These are phyloP conservation scores for Tenthredo notha DNA, from an alignment of 2,888 invertebrate genomes.

Conservation along the genomic window DNA sequence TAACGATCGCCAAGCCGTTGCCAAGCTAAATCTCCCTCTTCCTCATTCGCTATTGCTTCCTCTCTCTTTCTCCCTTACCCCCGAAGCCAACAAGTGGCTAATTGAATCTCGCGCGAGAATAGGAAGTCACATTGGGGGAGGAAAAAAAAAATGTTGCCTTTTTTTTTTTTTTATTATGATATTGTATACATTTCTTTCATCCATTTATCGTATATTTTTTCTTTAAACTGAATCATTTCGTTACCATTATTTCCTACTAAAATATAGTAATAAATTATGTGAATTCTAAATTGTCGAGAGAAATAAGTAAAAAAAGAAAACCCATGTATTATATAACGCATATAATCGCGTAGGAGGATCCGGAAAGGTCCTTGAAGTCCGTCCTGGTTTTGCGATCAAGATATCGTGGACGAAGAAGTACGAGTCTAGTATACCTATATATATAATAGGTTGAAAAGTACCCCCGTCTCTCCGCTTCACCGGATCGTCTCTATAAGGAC, in stretches of 20 bases:
- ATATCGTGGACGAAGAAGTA: slow-evolving; percentile 2
- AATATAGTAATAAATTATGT: no score
- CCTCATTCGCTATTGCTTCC: neutral
- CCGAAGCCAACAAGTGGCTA: slow-evolving; percentile 47
- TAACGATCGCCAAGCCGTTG: slow-evolving; percentile 37
- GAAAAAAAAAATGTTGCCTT: neutral
- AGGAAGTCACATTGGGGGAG: neutral
- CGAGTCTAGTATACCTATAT: neutral
- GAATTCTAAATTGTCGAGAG: neutral
- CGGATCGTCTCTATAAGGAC: slow-evolving; percentile 10
- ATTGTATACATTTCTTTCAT: neutral
- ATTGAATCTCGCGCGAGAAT: slow-evolving; percentile 20
- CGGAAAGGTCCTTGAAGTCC: neutral
- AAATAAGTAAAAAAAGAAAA: neutral
- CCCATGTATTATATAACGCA: neutral
- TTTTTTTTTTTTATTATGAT: neutral
- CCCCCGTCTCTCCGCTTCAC: neutral
- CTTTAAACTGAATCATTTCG: neutral
- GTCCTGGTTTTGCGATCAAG: neutral
- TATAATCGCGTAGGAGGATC: neutral
- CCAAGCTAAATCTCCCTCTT: neutral
- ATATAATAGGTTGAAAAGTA: neutral
- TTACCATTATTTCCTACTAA: neutral
- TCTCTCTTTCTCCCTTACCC: slow-evolving; percentile 37
- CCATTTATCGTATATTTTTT: neutral